Percentiles rank a stretch among this genome's conserved stretches.
Evolutionary conservation across 2,797 vertebrate species (phyloP).

Genomic region (Natrix natrix): DNA sequence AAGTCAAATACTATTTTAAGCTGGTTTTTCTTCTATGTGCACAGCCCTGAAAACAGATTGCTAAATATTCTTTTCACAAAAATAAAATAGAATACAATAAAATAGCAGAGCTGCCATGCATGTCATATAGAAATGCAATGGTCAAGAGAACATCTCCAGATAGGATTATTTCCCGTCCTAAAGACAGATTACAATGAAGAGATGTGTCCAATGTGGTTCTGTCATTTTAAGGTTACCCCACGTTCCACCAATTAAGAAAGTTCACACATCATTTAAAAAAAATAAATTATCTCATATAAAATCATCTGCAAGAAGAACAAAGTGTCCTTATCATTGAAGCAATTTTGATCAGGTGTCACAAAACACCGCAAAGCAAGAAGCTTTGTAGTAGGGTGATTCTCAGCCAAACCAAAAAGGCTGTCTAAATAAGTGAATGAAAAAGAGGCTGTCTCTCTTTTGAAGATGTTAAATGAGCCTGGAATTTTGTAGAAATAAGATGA

Average conservation of each 20-base stretch:
- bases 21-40: neutral
- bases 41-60: conserved; percentile 13
- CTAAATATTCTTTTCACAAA: neutral
- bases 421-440: neutral
- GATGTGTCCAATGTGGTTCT: conserved; percentile 66
- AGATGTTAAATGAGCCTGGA: conserved; percentile 90
- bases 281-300: conserved; percentile 81
- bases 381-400: conserved; percentile 43
- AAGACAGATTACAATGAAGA: conserved; percentile 62
- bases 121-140: conserved; percentile 30
- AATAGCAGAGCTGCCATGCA: conserved; percentile 21
- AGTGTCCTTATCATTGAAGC: conserved; percentile 57
- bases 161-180: conserved; percentile 44
- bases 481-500: conserved; percentile 95
- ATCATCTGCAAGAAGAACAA: conserved; percentile 62
- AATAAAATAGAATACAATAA: neutral
- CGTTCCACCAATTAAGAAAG: conserved; percentile 60
- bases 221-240: conserved; percentile 46
- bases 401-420: neutral
- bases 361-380: neutral
- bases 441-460: neutral
- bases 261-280: conserved; percentile 67
- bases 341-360: conserved; percentile 42
- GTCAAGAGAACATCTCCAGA: conserved; percentile 36
- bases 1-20: neutral